Evolutionary conservation across 1,140 invertebrate species (phyloP).

Genomic region (Ceratina calcarata): DNA sequence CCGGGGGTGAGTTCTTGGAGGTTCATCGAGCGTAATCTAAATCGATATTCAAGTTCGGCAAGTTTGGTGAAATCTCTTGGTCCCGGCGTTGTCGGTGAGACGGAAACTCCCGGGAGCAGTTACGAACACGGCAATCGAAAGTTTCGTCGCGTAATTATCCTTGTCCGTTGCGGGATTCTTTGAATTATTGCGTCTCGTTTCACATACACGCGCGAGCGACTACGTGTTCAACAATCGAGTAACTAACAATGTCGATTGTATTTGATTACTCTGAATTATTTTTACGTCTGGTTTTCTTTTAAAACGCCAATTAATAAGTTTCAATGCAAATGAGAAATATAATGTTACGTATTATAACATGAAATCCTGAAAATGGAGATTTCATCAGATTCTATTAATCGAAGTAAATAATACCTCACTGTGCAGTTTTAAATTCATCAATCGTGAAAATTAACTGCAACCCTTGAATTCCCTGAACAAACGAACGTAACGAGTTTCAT

Average conservation of each 20-base stretch:
- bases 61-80: slow-evolving; percentile 47
- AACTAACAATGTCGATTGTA: too few relatives aligned
- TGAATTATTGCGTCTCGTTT: background rate
- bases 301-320: too few relatives aligned
- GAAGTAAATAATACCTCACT: too few relatives aligned
- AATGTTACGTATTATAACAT: too few relatives aligned
- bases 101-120: background rate
- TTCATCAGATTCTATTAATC: too few relatives aligned
- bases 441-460: background rate
- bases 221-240: background rate
- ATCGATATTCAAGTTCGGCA: slow-evolving; percentile 58
- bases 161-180: slow-evolving; percentile 15
- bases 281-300: too few relatives aligned
- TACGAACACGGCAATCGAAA: slow-evolving; percentile 20
- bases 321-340: too few relatives aligned
- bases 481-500: too few relatives aligned
- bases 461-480: too few relatives aligned
- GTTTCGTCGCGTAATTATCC: slow-evolving; percentile 1
- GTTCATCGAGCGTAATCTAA: slow-evolving; percentile 59
- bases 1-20: slow-evolving; percentile 44
- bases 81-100: background rate
- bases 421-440: background rate
- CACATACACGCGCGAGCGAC: background rate
- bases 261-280: too few relatives aligned
- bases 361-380: too few relatives aligned